phyloP scores from a whole-genome alignment of 2,113 vertebrate genomes.

The Acinonyx jubatus region DNA sequence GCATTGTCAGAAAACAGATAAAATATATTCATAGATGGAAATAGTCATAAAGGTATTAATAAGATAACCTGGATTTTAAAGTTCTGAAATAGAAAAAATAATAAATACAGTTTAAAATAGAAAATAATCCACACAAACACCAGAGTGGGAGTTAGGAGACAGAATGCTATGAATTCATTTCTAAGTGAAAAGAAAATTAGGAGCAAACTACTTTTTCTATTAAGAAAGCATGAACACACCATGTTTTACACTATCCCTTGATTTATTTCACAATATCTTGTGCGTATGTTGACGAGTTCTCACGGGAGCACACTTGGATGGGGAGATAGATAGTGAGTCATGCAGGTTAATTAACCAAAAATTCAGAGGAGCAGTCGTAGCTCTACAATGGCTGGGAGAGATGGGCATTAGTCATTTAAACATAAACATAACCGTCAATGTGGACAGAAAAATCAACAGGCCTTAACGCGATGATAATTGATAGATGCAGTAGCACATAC shows the following conservation, averaged over 20 bases:
- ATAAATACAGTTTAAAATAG: constrained; percentile 20
- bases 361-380: background rate
- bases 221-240: background rate
- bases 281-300: background rate
- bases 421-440: background rate
- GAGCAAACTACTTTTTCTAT: background rate
- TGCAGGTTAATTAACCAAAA: background rate
- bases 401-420: background rate
- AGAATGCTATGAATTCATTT: background rate
- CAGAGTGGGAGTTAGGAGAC: background rate
- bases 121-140: constrained; percentile 13
- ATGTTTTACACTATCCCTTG: background rate
- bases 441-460: background rate
- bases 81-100: constrained; percentile 23
- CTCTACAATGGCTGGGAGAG: background rate
- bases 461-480: background rate
- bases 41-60: constrained; percentile 34
- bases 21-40: constrained; percentile 9
- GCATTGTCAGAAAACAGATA: constrained; percentile 41
- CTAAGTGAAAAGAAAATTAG: background rate
- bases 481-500: background rate
- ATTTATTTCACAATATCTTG: background rate
- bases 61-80: constrained; percentile 40
- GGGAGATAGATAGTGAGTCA: background rate
- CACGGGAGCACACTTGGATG: background rate